Base-by-base conservation (phyloP, 2,113 vertebrate genomes). In the Numenius arquata region DNA sequence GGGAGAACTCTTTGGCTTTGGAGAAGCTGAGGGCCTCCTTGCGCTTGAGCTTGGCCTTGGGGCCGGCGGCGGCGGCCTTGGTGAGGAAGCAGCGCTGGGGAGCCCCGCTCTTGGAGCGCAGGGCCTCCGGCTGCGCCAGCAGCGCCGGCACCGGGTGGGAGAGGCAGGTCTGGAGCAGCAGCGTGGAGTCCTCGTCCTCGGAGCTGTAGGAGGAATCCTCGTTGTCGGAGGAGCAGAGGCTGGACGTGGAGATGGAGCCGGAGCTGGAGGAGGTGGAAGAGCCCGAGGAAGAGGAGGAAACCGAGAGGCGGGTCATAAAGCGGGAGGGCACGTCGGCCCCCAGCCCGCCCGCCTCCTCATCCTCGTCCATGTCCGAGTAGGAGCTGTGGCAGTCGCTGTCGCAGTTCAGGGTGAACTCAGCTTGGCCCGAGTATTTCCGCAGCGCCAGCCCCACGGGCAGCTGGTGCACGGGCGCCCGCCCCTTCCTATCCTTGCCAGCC, bases 131-230 rank as follows among this genome's bases (percentile, higher is more conserved):
- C 95, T 98, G 99, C 10, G 99, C 97, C 95, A 99, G 97, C 48
- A 99, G 98, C 38, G 98, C 55, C 59, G 98, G 98, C 85, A 98
- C 98, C 0, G 98, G 99, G 90, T 99, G 99, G 12, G 99, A 98
- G 92, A 99, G 98, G 95, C 99, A 99, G 92, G 98, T 98, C 97
- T 99, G 99, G 66, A 99, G 98, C 95, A 99, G 98, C 95, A 99
- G 91, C 10, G 99, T 94, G 4, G 99, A 99, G 97, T 98, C 98
- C 89, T 99, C 99, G 6, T 99, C 99, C 12, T 99, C 99, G 5
- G 99, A 99, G 91, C 99, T 99, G 95, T 98, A 99, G 84, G 99
- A 99, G 2, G 99, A 99, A 47, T 99, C 99, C 97, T 99, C 99
- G 3, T 99, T 99, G 94, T 99, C 99, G 0, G 99, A 99, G 88